Evolutionary conservation across 2,888 invertebrate species (phyloP).

Genomic region (Drosophila nigricruria): DNA sequence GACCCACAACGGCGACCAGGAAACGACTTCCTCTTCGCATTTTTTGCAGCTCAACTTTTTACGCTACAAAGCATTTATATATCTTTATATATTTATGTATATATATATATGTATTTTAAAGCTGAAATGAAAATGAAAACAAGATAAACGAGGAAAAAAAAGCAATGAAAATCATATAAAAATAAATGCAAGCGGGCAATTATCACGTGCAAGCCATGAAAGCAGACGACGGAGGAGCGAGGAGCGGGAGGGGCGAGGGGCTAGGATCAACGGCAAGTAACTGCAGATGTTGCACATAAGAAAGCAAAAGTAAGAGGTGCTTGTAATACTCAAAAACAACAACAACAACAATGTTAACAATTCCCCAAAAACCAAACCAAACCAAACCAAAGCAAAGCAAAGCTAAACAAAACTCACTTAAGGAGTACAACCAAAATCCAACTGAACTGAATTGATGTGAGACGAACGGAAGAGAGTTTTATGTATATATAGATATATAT

Average conservation of each 20-base stretch:
- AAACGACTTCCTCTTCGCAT: conserved; percentile 59
- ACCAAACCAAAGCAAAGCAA: conserved; percentile 16
- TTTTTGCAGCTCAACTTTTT: conserved; percentile 52
- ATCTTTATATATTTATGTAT: conserved; percentile 10
- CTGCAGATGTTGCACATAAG: conserved; percentile 6
- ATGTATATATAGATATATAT: not conserved
- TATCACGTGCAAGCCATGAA: conserved; percentile 75
- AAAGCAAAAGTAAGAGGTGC: conserved; percentile 50
- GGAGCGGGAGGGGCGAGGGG: not conserved
- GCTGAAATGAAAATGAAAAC: conserved; percentile 55
- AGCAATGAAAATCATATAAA: conserved; percentile 44
- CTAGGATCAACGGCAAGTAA: not conserved
- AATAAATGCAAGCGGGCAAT: conserved; percentile 59
- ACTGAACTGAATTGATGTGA: conserved; percentile 21
- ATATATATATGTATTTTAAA: conserved; percentile 3
- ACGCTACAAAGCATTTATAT: conserved; percentile 65
- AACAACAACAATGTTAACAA: conserved; percentile 6
- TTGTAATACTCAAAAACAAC: conserved; percentile 22
- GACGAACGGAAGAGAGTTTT: not conserved
- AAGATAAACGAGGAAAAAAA: conserved; percentile 54
- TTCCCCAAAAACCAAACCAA: conserved; percentile 28
- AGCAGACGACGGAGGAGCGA: not conserved
- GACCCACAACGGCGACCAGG: conserved; percentile 68
- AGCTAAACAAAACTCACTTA: not conserved
- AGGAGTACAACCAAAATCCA: conserved; percentile 4